Percentiles rank a stretch among this genome's conserved stretches.
These are phyloP conservation scores for Battus philenor DNA, from an alignment of 1,140 invertebrate genomes.

Conservation along the genomic window DNA sequence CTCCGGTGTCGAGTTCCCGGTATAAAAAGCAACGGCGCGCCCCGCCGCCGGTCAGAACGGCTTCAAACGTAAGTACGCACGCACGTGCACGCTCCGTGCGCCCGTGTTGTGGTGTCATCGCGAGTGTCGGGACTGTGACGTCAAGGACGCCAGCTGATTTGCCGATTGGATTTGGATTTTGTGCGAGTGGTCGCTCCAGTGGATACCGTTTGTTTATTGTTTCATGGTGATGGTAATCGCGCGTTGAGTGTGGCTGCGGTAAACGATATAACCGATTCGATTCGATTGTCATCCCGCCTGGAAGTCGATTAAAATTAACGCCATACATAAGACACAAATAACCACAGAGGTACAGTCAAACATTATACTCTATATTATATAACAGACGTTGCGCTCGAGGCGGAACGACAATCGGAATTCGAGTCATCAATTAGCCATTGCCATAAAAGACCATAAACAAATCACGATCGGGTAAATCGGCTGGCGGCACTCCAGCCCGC, in stretches of 20 bases:
- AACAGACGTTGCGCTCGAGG: not conserved
- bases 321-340: conserved; percentile 10
- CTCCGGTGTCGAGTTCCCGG: conserved; percentile 88
- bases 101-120: conserved; percentile 32
- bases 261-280: not conserved
- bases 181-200: conserved; percentile 50
- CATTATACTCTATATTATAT: conserved; percentile 7
- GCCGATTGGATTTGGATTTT: conserved; percentile 47
- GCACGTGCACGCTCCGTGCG: conserved; percentile 50
- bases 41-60: conserved; percentile 89
- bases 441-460: conserved; percentile 72
- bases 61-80: conserved; percentile 85
- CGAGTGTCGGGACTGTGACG: conserved; percentile 45
- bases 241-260: conserved; percentile 6
- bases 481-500: conserved; percentile 58
- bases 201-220: conserved; percentile 51
- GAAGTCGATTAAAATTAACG: conserved; percentile 1
- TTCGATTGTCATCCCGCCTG: conserved; percentile 5
- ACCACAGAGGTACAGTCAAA: conserved; percentile 15
- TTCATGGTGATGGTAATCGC: conserved; percentile 41
- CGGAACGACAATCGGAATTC: conserved; percentile 18
- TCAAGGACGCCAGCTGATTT: conserved; percentile 47
- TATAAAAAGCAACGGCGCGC: conserved; percentile 87
- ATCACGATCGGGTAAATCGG: conserved; percentile 60
- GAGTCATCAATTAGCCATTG: conserved; percentile 48